Conservation (phyloP, 2,113 vertebrate species). For the Oryzias melastigma region DNA sequence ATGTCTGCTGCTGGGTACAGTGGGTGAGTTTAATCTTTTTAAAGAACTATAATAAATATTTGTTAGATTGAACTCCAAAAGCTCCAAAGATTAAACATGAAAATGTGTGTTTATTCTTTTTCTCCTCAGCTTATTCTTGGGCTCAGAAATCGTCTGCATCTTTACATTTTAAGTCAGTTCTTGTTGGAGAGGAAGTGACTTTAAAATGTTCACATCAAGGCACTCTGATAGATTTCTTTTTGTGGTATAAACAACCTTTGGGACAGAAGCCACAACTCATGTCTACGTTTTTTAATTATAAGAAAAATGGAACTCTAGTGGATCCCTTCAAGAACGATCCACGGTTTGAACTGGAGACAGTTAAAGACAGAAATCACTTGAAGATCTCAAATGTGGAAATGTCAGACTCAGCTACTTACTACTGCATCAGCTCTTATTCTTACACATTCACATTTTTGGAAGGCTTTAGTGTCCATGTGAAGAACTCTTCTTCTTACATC, state of each 20-base stretch:
- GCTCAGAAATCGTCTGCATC: neutral
- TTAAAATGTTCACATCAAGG: slow-evolving; percentile 23
- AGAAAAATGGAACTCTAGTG: neutral
- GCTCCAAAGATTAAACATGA: neutral
- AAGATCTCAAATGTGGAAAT: no score
- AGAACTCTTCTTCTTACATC: no score
- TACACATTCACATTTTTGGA: slow-evolving; percentile 23
- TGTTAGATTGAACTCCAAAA: neutral
- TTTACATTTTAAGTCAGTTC: neutral
- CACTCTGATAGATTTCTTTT: neutral
- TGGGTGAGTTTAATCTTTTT: slow-evolving; percentile 15
- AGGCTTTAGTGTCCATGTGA: no score
- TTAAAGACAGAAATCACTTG: no score
- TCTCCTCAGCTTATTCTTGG: no score
- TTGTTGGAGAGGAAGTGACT: slow-evolving; percentile 15
- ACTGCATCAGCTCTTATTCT: neutral
- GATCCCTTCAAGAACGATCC: slow-evolving; percentile 21
- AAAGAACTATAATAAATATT: neutral
- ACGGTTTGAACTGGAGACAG: no score
- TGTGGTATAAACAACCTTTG: slow-evolving; percentile 42
- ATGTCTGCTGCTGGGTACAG: neutral
- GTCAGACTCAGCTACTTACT: no score
- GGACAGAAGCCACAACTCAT: slow-evolving; percentile 13
- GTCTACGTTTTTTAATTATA: slow-evolving; percentile 20
- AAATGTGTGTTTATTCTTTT: neutral